Base-by-base conservation (phyloP, 2,113 vertebrate genomes). In the Orientallactaga bullata region DNA sequence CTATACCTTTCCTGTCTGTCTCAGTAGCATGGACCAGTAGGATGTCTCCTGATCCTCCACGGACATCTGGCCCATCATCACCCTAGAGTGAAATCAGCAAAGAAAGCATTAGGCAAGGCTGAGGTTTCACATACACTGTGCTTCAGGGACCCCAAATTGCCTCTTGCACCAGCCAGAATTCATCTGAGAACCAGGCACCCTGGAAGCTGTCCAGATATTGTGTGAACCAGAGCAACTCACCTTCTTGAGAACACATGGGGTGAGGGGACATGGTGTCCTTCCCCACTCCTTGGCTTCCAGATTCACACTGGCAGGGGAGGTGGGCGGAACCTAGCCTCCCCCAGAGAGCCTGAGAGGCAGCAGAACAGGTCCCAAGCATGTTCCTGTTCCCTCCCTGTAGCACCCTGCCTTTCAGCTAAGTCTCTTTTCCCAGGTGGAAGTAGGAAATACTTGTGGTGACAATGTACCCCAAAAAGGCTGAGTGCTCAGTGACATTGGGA, bases 11-110 rank as follows among this genome's bases (percentile, higher is more conserved):
- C 95, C 99, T 98, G 97, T 99, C 99, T 0, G 99, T 99, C 97
- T 99, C 99, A 0, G 99, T 99, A 20, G 99, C 99, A 0, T 99
- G 99, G 93, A 99, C 99, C 96, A 99, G 89, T 13, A 99, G 97
- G 92, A 99, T 99, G 80, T 99, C 99, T 47, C 99, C 99, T 0
- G 99, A 99, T 68, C 99, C 99, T 0, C 99, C 99, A 3, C 99
- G 99, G 9, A 99, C 99, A 65, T 99, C 99, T 0, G 99, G 99
- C 24, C 99, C 99, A 2, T 99, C 99, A 0, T 99, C 99, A 23
- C 98, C 99, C 99, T 99, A 98, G 71, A 94, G 91, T 0, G 84
- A 93, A 68, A 95, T 58, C 26, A 94, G 71, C 66, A 26, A 21
- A 66, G 0, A 0, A 95, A 2, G 85, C 18, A 21, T 58, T 77